Conservation (phyloP, 1,140 invertebrate genomes). For the Drosophila pruinosa region DNA sequence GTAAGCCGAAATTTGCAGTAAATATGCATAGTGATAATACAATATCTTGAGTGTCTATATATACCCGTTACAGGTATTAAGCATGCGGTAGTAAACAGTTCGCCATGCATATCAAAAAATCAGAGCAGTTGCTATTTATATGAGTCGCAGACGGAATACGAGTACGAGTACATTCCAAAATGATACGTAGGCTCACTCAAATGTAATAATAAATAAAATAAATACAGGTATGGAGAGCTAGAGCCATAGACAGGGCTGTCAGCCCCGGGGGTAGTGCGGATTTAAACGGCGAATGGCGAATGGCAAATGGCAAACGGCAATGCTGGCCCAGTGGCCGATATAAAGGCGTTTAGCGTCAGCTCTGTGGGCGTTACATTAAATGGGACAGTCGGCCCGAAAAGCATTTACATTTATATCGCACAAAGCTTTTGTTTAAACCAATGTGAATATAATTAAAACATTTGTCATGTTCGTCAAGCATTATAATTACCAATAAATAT, state of each 20-base stretch:
- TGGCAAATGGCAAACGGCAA: background rate
- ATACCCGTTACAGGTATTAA: conserved; percentile 13
- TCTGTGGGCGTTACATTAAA: conserved; percentile 49
- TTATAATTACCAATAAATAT: conserved; percentile 52
- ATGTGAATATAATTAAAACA: conserved; percentile 66
- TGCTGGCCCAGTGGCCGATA: conserved; percentile 59
- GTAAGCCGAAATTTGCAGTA: too few relatives aligned
- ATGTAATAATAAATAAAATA: conserved; percentile 22
- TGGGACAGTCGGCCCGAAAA: conserved; percentile 19
- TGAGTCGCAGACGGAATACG: conserved; percentile 36
- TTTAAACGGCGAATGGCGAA: conserved; percentile 7
- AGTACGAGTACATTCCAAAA: conserved; percentile 35
- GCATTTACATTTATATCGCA: conserved; percentile 25
- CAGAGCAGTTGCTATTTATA: conserved; percentile 55
- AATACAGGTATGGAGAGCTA: conserved; percentile 30
- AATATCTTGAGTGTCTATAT: background rate
- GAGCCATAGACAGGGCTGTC: background rate
- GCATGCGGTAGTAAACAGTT: conserved; percentile 44
- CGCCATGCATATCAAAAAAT: conserved; percentile 60
- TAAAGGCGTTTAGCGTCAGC: conserved; percentile 45
- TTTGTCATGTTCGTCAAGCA: conserved; percentile 53
- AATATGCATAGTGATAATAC: too few relatives aligned
- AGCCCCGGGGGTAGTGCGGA: background rate
- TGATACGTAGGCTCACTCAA: conserved; percentile 24
- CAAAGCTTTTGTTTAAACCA: conserved; percentile 24